Percentiles rank a stretch among this genome's conserved stretches.
Conservation (phyloP, 2,797 vertebrate species). For the Threskiornis aethiopicus region DNA sequence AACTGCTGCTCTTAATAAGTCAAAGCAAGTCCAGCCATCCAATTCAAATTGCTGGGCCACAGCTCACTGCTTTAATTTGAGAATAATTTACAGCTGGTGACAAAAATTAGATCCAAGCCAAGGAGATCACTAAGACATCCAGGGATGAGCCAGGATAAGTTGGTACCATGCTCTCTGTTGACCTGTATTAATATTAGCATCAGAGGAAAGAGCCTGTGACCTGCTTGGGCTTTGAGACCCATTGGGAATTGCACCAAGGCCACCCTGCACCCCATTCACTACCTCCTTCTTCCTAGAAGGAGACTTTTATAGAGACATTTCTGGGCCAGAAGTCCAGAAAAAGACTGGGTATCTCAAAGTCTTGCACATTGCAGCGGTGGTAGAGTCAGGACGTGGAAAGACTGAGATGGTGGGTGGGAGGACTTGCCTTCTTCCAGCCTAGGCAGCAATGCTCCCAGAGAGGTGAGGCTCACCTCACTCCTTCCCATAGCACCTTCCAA, state of each 20-base stretch:
- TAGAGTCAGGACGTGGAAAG: not conserved
- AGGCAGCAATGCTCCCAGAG: not conserved
- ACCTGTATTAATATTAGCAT: not conserved
- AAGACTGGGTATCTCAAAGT: not conserved
- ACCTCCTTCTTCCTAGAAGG: not conserved
- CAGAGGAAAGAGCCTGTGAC: not conserved
- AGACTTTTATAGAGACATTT: not conserved
- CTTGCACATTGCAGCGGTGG: not conserved
- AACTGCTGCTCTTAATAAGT: not conserved
- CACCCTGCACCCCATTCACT: not conserved
- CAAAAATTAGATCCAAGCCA: not conserved
- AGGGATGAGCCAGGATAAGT: not conserved
- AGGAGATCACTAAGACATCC: not conserved
- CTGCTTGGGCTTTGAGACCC: not conserved
- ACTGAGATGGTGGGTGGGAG: not conserved
- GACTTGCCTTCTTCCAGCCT: not conserved
- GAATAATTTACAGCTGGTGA: not conserved
- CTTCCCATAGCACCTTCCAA: not conserved
- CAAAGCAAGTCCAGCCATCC: not conserved
- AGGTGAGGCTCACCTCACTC: not conserved
- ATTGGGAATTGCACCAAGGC: not conserved
- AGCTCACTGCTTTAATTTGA: not conserved
- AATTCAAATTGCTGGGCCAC: not conserved
- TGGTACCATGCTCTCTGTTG: not conserved
- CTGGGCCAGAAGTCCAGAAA: not conserved